phyloP scores from a whole-genome alignment of 2,888 invertebrate genomes.

The Tachystola acroxantha region DNA sequence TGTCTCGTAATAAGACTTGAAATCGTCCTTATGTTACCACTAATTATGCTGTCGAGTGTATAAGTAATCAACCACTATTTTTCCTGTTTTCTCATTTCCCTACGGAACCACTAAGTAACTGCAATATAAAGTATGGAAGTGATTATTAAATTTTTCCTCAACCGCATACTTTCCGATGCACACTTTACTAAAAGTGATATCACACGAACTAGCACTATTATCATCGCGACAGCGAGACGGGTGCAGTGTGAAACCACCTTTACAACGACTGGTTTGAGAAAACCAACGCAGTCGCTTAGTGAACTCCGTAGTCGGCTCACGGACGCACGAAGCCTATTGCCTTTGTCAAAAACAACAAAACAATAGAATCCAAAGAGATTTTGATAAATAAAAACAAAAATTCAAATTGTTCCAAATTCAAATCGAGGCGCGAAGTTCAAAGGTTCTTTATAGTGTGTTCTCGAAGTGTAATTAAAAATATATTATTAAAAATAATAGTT shows the following conservation, averaged over 20 bases:
- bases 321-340: not conserved
- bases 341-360: constrained; percentile 1
- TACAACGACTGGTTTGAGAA: constrained; percentile 54
- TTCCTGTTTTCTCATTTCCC: not conserved
- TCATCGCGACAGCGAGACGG: constrained; percentile 47
- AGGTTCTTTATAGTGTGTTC: constrained; percentile 6
- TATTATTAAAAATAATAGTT: constrained; percentile 9
- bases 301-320: constrained; percentile 22
- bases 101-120: not conserved
- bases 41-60: no score
- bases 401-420: constrained; percentile 5
- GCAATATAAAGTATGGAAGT: constrained; percentile 14
- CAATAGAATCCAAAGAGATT: not conserved
- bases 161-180: constrained; percentile 45
- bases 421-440: constrained; percentile 6
- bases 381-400: constrained; percentile 2
- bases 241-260: constrained; percentile 33
- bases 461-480: constrained; percentile 5
- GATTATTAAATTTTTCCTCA: constrained; percentile 48
- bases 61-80: no score
- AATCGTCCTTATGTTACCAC: no score
- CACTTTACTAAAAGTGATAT: constrained; percentile 4
- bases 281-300: constrained; percentile 45
- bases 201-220: constrained; percentile 32
- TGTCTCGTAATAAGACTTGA: no score